Percentiles rank a stretch among this genome's conserved stretches.
phyloP scores from a whole-genome alignment of 1,140 invertebrate genomes.

The Acromyrmex heyeri region DNA sequence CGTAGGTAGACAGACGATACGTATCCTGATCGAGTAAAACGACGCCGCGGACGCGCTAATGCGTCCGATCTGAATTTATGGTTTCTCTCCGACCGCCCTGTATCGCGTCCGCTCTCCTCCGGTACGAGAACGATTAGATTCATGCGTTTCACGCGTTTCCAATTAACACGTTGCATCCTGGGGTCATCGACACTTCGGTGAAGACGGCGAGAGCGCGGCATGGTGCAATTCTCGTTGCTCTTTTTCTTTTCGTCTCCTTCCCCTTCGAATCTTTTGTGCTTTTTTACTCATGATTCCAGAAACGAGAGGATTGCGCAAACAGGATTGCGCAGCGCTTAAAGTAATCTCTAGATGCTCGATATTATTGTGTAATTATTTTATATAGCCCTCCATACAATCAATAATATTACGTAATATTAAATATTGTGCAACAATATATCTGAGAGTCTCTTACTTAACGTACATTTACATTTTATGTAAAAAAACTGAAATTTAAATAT shows the following conservation, averaged over 20 bases:
- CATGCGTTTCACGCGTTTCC: conserved; percentile 72
- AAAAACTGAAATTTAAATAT: background rate
- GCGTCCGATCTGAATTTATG: conserved; percentile 76
- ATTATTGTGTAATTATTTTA: no score
- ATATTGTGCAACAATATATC: no score
- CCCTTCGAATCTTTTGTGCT: background rate
- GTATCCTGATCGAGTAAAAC: conserved; percentile 33
- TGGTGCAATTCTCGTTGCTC: background rate
- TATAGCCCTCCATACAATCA: no score
- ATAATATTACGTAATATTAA: no score
- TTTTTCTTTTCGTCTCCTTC: conserved; percentile 15
- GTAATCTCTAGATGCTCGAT: no score
- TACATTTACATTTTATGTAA: no score
- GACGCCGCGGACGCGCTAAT: conserved; percentile 68
- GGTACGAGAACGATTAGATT: conserved; percentile 75
- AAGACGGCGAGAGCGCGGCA: conserved; percentile 1
- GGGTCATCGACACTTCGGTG: conserved; percentile 30
- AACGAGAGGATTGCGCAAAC: background rate
- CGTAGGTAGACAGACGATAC: background rate
- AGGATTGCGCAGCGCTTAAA: background rate
- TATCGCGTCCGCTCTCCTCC: conserved; percentile 59
- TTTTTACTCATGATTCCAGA: conserved; percentile 24
- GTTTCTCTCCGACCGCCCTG: conserved; percentile 55
- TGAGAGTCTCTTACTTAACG: no score
- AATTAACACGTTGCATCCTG: conserved; percentile 73